Conservation (phyloP, 2,888 invertebrate species). For the Pelosia muscerda region DNA sequence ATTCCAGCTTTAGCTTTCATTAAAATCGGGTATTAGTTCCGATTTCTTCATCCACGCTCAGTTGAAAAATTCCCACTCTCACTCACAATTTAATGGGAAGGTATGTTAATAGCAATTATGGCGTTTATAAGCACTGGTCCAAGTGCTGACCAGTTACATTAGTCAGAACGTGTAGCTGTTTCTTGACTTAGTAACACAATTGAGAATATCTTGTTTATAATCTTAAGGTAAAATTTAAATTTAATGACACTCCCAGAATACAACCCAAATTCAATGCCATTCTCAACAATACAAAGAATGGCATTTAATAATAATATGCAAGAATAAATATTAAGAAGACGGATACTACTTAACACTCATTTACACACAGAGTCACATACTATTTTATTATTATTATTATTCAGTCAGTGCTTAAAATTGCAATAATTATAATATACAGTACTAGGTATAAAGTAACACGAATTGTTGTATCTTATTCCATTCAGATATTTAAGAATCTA, state of each 20-base stretch:
- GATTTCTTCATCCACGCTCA: no score
- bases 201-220: neutral
- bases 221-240: neutral
- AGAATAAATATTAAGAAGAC: neutral
- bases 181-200: neutral
- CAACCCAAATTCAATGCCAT: neutral
- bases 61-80: no score
- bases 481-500: no score
- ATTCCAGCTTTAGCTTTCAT: no score
- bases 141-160: neutral
- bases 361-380: neutral
- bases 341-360: neutral
- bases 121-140: neutral
- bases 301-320: neutral
- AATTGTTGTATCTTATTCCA: no score
- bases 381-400: no score
- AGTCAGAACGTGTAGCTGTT: neutral
- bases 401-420: no score
- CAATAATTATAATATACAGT: no score
- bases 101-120: no score
- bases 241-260: neutral
- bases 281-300: constrained; percentile 2
- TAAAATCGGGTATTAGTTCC: no score
- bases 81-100: no score
- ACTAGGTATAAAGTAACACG: no score